These are phyloP conservation scores for Zaprionus tsacasi DNA, from an alignment of 1,140 invertebrate genomes.

Conservation along the genomic window DNA sequence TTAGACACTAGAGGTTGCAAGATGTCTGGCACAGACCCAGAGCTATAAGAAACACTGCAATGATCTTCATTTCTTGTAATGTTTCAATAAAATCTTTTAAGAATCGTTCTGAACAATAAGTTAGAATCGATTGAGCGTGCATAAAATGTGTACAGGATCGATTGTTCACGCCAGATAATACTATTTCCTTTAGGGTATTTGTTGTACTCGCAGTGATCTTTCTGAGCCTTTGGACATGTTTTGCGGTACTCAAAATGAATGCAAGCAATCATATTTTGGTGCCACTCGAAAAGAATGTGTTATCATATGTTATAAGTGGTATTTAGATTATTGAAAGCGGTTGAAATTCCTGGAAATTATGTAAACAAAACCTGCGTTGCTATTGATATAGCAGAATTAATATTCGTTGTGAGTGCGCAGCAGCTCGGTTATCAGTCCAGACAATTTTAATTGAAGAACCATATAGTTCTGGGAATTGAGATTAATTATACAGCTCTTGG, in stretches of 20 bases:
- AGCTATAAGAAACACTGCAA: slow-evolving; percentile 3
- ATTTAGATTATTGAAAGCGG: too few species aligned
- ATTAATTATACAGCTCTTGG: slow-evolving; percentile 52
- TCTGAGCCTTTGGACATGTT: slow-evolving; percentile 5
- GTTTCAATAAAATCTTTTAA: background rate
- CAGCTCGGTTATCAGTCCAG: background rate
- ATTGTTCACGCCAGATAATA: slow-evolving; percentile 15
- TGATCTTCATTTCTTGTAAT: slow-evolving; percentile 21
- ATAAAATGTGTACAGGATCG: slow-evolving; percentile 20
- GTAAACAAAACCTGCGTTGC: background rate
- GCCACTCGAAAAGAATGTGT: too few species aligned
- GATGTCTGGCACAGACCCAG: background rate
- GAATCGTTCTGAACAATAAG: background rate
- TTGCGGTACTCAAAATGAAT: slow-evolving; percentile 6
- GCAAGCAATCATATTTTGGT: slow-evolving; percentile 15
- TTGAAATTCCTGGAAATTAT: background rate
- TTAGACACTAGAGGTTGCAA: too few species aligned
- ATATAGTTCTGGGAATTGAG: slow-evolving; percentile 29
- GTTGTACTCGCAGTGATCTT: too few species aligned
- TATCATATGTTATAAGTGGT: too few species aligned
- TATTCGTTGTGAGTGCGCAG: too few species aligned
- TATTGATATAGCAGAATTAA: too few species aligned
- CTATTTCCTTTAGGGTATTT: background rate
- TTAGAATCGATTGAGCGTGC: background rate
- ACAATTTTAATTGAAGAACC: slow-evolving; percentile 11